Conservation (phyloP, 2,888 invertebrate species). For the Drosophila sordidapex region DNA sequence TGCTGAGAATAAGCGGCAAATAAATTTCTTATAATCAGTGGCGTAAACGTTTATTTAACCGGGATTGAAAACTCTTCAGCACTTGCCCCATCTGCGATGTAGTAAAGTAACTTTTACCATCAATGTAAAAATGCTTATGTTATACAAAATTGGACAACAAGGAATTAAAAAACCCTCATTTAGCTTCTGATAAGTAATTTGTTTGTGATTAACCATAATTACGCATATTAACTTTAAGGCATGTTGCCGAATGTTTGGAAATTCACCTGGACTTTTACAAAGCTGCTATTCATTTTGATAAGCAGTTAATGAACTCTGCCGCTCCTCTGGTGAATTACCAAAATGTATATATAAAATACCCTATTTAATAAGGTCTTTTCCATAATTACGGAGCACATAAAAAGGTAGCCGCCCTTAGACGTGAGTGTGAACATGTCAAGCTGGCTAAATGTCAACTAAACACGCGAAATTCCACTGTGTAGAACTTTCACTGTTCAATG, state of each 20-base stretch:
- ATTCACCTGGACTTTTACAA: background rate
- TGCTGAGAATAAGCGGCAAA: conserved; percentile 35
- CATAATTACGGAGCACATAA: conserved; percentile 63
- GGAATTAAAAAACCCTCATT: background rate
- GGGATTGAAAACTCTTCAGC: background rate
- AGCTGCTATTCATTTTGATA: conserved; percentile 17
- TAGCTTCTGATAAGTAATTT: background rate
- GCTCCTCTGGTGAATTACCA: conserved; percentile 40
- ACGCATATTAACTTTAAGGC: background rate
- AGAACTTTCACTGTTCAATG: conserved; percentile 80
- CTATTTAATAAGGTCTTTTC: conserved; percentile 52
- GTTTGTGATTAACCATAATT: background rate
- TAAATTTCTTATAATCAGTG: conserved; percentile 33
- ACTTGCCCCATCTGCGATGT: background rate
- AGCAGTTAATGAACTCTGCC: conserved; percentile 47
- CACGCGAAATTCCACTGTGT: conserved; percentile 79
- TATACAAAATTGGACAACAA: background rate
- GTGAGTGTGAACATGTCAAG: conserved; percentile 82
- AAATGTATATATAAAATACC: conserved; percentile 30
- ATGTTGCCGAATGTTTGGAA: background rate
- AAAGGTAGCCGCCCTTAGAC: conserved; percentile 65
- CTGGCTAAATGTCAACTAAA: conserved; percentile 82
- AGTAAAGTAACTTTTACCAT: background rate
- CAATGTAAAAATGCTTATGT: background rate
- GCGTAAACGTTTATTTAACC: background rate